Evolutionary conservation across 30 jellyfish, hydroid and myxozoan genomes (phyloP).

Genomic region (Turritopsis rubra): DNA sequence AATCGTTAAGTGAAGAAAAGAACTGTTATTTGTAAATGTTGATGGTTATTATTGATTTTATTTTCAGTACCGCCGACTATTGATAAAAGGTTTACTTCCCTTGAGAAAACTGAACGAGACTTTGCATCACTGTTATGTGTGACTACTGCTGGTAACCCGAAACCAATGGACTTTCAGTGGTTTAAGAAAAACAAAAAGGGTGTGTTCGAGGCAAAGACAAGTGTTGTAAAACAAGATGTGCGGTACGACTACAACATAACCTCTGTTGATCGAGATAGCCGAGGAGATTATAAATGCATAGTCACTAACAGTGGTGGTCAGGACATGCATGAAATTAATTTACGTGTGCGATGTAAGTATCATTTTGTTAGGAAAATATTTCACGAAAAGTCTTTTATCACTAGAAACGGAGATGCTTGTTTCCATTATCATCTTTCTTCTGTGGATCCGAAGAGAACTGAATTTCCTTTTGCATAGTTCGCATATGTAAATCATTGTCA

Average conservation of each 20-base stretch:
- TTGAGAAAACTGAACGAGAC: slow-evolving; percentile 40
- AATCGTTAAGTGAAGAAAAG: background rate
- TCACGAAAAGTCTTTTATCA: too few relatives aligned
- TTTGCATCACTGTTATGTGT: slow-evolving; percentile 48
- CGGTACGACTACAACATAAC: slow-evolving; percentile 12
- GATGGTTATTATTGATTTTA: too few relatives aligned
- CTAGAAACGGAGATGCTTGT: too few relatives aligned
- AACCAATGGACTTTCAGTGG: slow-evolving; percentile 74
- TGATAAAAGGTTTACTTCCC: background rate
- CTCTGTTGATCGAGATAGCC: slow-evolving; percentile 13
- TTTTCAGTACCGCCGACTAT: slow-evolving; percentile 25
- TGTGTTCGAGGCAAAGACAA: slow-evolving; percentile 17
- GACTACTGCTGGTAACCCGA: slow-evolving; percentile 73
- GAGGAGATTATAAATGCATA: slow-evolving; percentile 28
- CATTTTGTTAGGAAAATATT: too few relatives aligned
- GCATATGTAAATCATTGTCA: background rate
- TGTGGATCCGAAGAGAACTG: too few relatives aligned
- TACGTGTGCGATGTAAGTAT: slow-evolving; percentile 39
- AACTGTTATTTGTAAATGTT: too few relatives aligned
- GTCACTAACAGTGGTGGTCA: slow-evolving; percentile 26
- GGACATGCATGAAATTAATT: background rate
- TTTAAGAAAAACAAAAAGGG: slow-evolving; percentile 7
- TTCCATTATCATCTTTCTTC: too few relatives aligned
- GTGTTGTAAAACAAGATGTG: background rate
- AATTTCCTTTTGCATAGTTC: too few relatives aligned